Conservation (phyloP, 2,113 vertebrate species). For the Capricornis sumatraensis region DNA sequence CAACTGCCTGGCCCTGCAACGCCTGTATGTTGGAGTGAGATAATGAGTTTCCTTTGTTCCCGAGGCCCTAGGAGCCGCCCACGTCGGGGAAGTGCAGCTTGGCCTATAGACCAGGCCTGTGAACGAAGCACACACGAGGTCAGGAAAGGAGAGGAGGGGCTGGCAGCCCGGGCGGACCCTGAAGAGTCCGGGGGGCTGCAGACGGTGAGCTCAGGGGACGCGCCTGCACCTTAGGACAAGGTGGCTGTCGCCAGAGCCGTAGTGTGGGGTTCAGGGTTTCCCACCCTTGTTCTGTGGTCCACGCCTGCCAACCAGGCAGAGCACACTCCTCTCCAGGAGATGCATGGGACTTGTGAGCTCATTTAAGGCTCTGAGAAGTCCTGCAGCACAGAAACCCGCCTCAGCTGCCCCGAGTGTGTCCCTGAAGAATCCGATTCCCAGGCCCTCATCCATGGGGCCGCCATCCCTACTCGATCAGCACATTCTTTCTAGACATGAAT, state of each 20-base stretch:
- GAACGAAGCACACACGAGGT: background rate
- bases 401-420: background rate
- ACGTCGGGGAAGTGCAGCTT: background rate
- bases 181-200: accelerated
- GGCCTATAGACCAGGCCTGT: accelerated
- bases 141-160: too few relatives aligned
- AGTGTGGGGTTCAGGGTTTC: background rate
- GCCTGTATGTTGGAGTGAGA: background rate
- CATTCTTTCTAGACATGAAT: background rate
- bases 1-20: background rate
- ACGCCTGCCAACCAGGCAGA: too few relatives aligned
- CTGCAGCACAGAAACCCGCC: background rate
- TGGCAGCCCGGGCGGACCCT: accelerated
- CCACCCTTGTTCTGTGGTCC: background rate
- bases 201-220: accelerated
- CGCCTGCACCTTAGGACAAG: accelerated
- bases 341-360: accelerated
- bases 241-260: accelerated
- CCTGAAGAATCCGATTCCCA: background rate
- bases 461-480: background rate
- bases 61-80: accelerated
- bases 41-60: background rate
- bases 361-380: background rate
- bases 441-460: background rate
- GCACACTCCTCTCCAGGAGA: background rate